These are phyloP conservation scores for Peromyscus melanophrys DNA, from an alignment of 2,797 vertebrate species.

Conservation along the genomic window DNA sequence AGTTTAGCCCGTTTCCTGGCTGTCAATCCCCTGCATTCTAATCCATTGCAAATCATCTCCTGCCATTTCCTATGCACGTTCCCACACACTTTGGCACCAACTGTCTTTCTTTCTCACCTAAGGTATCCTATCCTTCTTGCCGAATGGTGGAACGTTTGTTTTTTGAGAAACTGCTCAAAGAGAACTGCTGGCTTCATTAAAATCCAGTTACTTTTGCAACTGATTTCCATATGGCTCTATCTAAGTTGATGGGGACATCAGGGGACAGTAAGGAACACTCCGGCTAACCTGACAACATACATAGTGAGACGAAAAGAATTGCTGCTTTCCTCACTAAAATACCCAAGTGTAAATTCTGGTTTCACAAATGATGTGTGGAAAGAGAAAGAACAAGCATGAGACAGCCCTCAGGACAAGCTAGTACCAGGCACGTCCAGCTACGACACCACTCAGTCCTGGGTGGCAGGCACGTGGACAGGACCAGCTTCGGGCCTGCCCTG, in stretches of 20 bases:
- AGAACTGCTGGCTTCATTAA: background rate
- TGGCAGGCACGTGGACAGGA: slow-evolving; percentile 29
- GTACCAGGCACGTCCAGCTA: slow-evolving; percentile 44
- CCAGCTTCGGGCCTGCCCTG: slow-evolving; percentile 45
- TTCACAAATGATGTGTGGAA: slow-evolving; percentile 9
- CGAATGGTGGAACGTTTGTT: background rate
- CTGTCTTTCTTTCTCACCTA: background rate
- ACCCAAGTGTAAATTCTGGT: background rate
- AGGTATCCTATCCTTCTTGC: background rate
- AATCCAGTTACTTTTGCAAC: slow-evolving; percentile 18
- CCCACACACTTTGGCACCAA: background rate
- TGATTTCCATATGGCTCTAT: background rate
- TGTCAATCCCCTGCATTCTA: slow-evolving; percentile 29
- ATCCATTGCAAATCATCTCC: slow-evolving; percentile 24
- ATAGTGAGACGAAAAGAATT: slow-evolving; percentile 2
- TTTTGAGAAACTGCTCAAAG: background rate
- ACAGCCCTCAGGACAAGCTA: background rate
- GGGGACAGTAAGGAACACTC: background rate
- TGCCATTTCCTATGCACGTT: background rate
- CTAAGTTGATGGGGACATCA: background rate
- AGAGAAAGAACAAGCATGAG: background rate
- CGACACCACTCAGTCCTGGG: background rate
- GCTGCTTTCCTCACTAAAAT: slow-evolving; percentile 27
- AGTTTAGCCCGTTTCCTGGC: background rate
- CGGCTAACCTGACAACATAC: slow-evolving; percentile 13